Evolutionary conservation across 2,797 vertebrate genomes (phyloP).

Genomic region (Artibeus lituratus): DNA sequence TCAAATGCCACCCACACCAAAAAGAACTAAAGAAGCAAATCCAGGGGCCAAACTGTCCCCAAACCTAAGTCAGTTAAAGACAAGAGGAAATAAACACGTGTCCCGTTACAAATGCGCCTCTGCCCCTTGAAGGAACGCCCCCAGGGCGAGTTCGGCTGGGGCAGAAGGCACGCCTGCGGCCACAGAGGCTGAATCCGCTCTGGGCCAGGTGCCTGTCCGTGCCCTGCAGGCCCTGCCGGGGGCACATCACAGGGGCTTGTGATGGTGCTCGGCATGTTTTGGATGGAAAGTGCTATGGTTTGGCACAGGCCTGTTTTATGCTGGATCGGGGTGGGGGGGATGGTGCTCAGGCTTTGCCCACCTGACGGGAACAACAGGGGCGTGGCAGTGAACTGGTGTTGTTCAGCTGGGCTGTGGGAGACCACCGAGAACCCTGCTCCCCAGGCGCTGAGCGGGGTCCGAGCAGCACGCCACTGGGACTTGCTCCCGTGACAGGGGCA

Average conservation of each 20-base stretch:
- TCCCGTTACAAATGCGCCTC: neutral
- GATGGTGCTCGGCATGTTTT: neutral
- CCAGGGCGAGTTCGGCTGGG: neutral
- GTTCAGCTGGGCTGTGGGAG: neutral
- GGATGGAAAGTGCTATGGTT: neutral
- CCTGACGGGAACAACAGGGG: neutral
- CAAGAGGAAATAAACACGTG: neutral
- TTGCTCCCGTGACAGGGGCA: neutral
- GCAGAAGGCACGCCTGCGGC: fast-evolving
- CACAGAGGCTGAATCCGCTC: neutral
- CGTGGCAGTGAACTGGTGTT: neutral
- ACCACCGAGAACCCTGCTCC: neutral
- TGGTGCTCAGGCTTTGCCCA: too few species aligned
- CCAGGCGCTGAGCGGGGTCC: fast-evolving
- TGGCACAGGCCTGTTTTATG: neutral
- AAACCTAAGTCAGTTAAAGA: neutral
- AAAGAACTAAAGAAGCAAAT: neutral
- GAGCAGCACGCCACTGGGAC: neutral
- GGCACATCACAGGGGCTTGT: neutral
- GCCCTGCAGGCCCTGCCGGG: fast-evolving
- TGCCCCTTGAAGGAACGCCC: neutral
- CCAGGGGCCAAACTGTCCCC: neutral
- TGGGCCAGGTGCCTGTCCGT: neutral
- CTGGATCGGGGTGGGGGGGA: too few species aligned
- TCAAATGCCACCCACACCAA: neutral